phyloP scores from a whole-genome alignment of 2,113 vertebrate genomes.

The Ciconia boyciana region DNA sequence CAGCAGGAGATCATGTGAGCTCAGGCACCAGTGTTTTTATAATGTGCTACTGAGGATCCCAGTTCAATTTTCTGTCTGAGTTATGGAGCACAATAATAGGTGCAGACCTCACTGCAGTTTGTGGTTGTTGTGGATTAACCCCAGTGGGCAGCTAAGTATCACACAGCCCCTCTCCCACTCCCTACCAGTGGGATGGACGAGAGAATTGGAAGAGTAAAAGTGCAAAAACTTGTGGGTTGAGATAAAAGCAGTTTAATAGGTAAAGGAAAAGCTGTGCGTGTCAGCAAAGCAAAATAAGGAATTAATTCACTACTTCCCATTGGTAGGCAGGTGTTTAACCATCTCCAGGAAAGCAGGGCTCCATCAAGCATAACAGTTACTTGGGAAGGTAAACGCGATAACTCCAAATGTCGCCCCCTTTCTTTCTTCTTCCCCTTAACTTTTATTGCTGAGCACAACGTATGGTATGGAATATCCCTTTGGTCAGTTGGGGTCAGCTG shows the following conservation, averaged over 20 bases:
- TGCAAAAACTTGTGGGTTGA: background rate
- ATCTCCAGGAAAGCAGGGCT: background rate
- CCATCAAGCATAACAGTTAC: rapidly evolving
- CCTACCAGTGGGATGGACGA: background rate
- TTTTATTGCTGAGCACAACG: background rate
- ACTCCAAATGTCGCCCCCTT: rapidly evolving
- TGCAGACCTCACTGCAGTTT: background rate
- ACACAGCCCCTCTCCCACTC: background rate
- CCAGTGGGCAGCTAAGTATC: background rate
- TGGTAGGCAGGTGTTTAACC: background rate
- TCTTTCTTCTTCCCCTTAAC: background rate
- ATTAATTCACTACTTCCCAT: background rate
- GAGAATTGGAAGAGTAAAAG: background rate
- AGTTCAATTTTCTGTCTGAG: background rate
- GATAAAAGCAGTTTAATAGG: background rate
- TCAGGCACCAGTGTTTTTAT: background rate
- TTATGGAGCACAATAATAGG: background rate
- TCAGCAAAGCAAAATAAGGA: background rate
- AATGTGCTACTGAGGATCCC: background rate
- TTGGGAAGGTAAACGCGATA: background rate
- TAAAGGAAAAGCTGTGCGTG: background rate
- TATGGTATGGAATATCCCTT: background rate
- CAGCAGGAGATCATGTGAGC: background rate
- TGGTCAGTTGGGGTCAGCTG: background rate
- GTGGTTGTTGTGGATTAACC: background rate